A percentile compares a stretch with the other conserved stretches of the same genome.
Conservation (phyloP, 2,113 vertebrate genomes). For the Nothobranchius kuhntae region DNA sequence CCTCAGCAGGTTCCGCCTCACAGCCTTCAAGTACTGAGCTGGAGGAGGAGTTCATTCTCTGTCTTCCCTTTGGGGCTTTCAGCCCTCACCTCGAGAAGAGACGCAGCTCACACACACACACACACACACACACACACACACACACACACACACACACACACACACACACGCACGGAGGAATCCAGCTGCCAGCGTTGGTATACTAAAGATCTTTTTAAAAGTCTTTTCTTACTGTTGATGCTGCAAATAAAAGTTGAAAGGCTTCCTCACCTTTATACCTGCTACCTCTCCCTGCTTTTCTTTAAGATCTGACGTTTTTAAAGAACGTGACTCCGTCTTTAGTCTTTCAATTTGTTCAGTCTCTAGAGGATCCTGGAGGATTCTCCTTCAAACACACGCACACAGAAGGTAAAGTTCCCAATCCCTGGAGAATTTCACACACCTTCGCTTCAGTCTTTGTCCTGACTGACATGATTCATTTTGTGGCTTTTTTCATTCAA, state of each 20-base stretch:
- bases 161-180: too few relatives aligned
- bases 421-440: slow-evolving; percentile 14
- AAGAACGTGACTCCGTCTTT: not conserved
- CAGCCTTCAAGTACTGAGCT: not conserved
- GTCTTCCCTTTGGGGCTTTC: not conserved
- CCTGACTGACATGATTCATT: not conserved
- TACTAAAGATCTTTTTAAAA: too few relatives aligned
- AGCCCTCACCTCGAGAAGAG: too few relatives aligned
- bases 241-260: slow-evolving; percentile 7
- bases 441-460: not conserved
- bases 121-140: not conserved
- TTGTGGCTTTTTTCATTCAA: not conserved
- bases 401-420: slow-evolving; percentile 1
- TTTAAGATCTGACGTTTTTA: not conserved
- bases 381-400: slow-evolving; percentile 8
- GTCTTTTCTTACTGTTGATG: too few relatives aligned
- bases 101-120: too few relatives aligned
- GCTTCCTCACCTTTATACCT: not conserved
- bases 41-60: not conserved
- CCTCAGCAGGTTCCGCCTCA: not conserved
- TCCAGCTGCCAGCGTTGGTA: too few relatives aligned
- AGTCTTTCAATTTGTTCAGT: slow-evolving; percentile 12
- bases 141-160: too few relatives aligned
- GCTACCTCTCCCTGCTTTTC: not conserved
- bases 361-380: slow-evolving; percentile 4